These are phyloP conservation scores for Villa cingulata DNA, from an alignment of 2,888 invertebrate genomes.

Conservation along the genomic window DNA sequence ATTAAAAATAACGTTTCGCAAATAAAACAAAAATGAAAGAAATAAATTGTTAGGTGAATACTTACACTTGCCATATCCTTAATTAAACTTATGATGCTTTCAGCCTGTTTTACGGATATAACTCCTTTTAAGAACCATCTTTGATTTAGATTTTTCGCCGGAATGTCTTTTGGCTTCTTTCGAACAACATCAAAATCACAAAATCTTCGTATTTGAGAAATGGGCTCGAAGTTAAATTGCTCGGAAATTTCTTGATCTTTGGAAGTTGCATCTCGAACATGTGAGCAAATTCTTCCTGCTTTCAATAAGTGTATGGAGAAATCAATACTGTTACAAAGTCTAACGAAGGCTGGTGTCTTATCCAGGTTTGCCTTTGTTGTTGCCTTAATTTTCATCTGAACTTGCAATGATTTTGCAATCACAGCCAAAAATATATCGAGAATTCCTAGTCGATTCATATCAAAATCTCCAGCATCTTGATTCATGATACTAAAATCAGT, in stretches of 20 bases:
- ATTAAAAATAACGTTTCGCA: constrained; percentile 8
- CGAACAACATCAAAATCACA: constrained; percentile 15
- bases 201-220: constrained; percentile 2
- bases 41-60: constrained; percentile 12
- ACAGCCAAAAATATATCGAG: constrained; percentile 82
- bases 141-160: constrained; percentile 32
- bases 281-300: constrained; percentile 4
- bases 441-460: constrained; percentile 53
- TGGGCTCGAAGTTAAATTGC: constrained; percentile 8
- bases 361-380: constrained; percentile 38
- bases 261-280: not conserved
- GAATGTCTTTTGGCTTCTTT: constrained; percentile 18
- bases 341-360: constrained; percentile 37
- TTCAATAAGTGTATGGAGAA: constrained; percentile 30
- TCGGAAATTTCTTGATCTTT: not conserved
- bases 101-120: constrained; percentile 72
- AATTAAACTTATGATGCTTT: constrained; percentile 73
- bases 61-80: constrained; percentile 85
- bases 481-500: constrained; percentile 63
- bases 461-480: constrained; percentile 29
- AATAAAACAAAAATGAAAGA: not conserved
- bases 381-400: constrained; percentile 64
- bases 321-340: constrained; percentile 32
- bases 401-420: constrained; percentile 77
- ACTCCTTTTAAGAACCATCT: constrained; percentile 81